Conservation (phyloP, 2,888 invertebrate species). For the Biston betularia region DNA sequence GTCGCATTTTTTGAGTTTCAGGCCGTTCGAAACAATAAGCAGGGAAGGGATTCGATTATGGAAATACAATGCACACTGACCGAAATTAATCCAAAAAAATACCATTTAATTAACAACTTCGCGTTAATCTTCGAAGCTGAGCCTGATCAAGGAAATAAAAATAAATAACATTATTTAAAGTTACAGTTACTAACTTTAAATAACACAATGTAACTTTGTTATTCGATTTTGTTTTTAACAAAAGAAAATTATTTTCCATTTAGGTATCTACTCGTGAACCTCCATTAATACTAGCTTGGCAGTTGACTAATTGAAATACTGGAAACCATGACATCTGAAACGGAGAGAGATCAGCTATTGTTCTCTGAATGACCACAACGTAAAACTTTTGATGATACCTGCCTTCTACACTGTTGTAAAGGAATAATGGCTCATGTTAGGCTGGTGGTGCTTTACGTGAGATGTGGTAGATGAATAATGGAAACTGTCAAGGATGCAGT, state of each 20-base stretch:
- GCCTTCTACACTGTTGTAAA: slow-evolving; percentile 31
- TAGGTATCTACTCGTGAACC: slow-evolving; percentile 15
- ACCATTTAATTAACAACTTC: too few species aligned
- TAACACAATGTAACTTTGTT: too few species aligned
- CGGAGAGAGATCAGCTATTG: slow-evolving; percentile 50
- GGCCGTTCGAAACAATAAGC: too few species aligned
- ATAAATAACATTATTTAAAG: too few species aligned
- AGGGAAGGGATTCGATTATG: too few species aligned
- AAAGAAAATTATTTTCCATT: slow-evolving; percentile 10
- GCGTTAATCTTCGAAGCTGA: too few species aligned
- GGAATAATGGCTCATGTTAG: slow-evolving; percentile 38
- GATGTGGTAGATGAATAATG: slow-evolving; percentile 56
- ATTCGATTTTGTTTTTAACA: neutral
- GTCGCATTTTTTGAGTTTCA: too few species aligned
- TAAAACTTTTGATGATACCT: slow-evolving; percentile 51
- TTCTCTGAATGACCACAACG: slow-evolving; percentile 49
- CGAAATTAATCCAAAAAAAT: too few species aligned
- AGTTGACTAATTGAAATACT: slow-evolving; percentile 42
- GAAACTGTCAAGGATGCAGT: slow-evolving; percentile 45
- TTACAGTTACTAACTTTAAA: too few species aligned
- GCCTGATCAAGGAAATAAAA: too few species aligned
- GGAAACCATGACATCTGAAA: slow-evolving; percentile 36
- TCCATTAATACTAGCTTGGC: slow-evolving; percentile 34
- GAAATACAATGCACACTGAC: too few species aligned
- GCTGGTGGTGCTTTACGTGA: slow-evolving; percentile 45